Conservation (phyloP, 2,888 invertebrate genomes). For the Chymomyza fuscimana region DNA sequence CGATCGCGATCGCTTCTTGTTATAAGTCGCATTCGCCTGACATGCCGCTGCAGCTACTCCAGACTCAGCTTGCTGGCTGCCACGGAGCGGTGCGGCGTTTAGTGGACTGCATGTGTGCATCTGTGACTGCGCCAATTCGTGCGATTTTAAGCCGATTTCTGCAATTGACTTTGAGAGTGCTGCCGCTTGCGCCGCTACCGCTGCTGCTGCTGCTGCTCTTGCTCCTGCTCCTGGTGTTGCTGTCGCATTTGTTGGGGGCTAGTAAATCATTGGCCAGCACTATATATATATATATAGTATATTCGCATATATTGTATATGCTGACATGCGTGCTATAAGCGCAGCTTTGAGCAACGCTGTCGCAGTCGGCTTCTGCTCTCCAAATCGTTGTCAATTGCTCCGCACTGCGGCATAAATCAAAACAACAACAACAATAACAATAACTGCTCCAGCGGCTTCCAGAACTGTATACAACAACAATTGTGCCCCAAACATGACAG, state of each 20-base stretch:
- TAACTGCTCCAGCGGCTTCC: slow-evolving; percentile 14
- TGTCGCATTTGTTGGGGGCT: slow-evolving; percentile 59
- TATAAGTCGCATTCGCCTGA: slow-evolving; percentile 59
- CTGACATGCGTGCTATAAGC: slow-evolving; percentile 74
- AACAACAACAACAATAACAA: slow-evolving; percentile 28
- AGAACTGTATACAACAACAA: slow-evolving; percentile 70
- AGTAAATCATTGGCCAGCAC: slow-evolving; percentile 60
- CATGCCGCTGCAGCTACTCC: slow-evolving; percentile 25
- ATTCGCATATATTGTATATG: slow-evolving; percentile 7
- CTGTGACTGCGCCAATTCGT: slow-evolving; percentile 45
- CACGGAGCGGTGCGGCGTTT: neutral
- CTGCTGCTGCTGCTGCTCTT: slow-evolving; percentile 51
- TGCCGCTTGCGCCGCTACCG: slow-evolving; percentile 39
- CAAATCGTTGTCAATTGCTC: slow-evolving; percentile 42
- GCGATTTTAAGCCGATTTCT: slow-evolving; percentile 69
- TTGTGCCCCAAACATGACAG: slow-evolving; percentile 68
- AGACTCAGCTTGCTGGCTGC: neutral
- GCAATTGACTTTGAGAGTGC: slow-evolving; percentile 69
- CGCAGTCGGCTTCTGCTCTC: slow-evolving; percentile 9
- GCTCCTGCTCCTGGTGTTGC: slow-evolving; percentile 60
- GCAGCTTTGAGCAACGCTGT: slow-evolving; percentile 29
- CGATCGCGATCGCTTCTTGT: slow-evolving; percentile 61
- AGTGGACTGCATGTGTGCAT: neutral
- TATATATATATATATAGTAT: neutral
- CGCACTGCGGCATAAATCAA: slow-evolving; percentile 69